Base-by-base conservation (phyloP, 2,888 invertebrate species). In the Auanema freiburgensis region DNA sequence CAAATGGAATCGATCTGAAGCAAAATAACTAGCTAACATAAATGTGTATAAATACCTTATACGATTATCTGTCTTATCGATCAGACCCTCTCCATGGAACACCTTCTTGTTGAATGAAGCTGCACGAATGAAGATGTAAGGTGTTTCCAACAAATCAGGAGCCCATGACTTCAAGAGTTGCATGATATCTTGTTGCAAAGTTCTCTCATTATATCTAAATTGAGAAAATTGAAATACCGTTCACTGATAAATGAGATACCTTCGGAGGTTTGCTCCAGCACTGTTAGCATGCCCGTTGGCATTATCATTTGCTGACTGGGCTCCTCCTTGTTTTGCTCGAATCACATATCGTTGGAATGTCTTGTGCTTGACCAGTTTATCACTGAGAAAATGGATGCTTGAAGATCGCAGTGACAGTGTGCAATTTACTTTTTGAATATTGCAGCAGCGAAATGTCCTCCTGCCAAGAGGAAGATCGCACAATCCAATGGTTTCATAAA, bases 341-440 rank as follows among this genome's bases (percentile, higher is more conserved):
- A 91, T 90, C 8, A 91, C 91, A 81, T 93, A 93, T 55, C 90
- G 89, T 83, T 92, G 92, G 77, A 91, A 89, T 0, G 92, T 92
- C 85, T 92, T 92, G 81, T 92, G 92, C 1, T 84, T 86, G 78
- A 87, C 85, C 61, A 85, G 57, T 24, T 59, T 61, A 42, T 68
- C 71, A 56, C 76, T 76, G 58, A 69, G 70, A 57, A 8, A 24
- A 14, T n/a, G n/a, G n/a, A n/a, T n/a, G n/a, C n/a, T 23, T 21
- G 1, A 52, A 52, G 16, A n/a, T n/a, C n/a, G n/a, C n/a, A n/a
- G n/a, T n/a, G n/a, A n/a, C n/a, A n/a, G n/a, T n/a, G n/a, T n/a
- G n/a, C n/a, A 44, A 79, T 57, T 84, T 77, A 82, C 90, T 65
- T 61, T 58, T 72, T 65, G 57, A 69, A 91, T 44, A 91, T 85